Conservation (phyloP, 2,888 invertebrate species). For the Achlya flavicornis region DNA sequence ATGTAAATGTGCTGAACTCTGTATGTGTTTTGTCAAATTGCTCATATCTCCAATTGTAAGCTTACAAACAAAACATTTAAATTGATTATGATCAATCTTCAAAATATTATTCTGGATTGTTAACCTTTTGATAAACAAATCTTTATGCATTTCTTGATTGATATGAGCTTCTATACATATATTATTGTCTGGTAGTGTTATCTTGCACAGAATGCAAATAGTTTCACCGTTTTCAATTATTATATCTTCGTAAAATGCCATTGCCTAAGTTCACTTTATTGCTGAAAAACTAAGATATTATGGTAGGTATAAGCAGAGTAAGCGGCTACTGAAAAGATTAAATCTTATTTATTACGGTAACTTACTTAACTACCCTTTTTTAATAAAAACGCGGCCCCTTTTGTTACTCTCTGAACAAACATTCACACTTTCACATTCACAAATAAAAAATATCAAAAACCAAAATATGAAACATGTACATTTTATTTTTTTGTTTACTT, state of each 20-base stretch:
- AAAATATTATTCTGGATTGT: constrained; percentile 46
- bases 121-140: constrained; percentile 36
- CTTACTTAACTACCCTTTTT: too few relatives aligned
- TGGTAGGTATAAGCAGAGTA: too few relatives aligned
- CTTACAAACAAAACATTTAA: constrained; percentile 45
- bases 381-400: too few relatives aligned
- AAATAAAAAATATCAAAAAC: too few relatives aligned
- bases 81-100: constrained; percentile 18
- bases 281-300: too few relatives aligned
- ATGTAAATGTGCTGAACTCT: constrained; percentile 35
- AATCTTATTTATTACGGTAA: too few relatives aligned
- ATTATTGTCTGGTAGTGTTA: constrained; percentile 33
- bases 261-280: constrained; percentile 14
- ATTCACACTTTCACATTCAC: too few relatives aligned
- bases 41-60: constrained; percentile 22
- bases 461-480: too few relatives aligned
- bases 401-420: too few relatives aligned
- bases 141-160: constrained; percentile 37
- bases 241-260: constrained; percentile 55
- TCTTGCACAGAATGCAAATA: constrained; percentile 50
- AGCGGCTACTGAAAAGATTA: too few relatives aligned
- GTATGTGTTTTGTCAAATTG: constrained; percentile 36
- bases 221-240: constrained; percentile 33
- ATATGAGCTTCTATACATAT: constrained; percentile 42
- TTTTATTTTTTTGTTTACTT: too few relatives aligned